phyloP scores from a whole-genome alignment of 1,140 invertebrate genomes.

The Neotoxoptera formosana region DNA sequence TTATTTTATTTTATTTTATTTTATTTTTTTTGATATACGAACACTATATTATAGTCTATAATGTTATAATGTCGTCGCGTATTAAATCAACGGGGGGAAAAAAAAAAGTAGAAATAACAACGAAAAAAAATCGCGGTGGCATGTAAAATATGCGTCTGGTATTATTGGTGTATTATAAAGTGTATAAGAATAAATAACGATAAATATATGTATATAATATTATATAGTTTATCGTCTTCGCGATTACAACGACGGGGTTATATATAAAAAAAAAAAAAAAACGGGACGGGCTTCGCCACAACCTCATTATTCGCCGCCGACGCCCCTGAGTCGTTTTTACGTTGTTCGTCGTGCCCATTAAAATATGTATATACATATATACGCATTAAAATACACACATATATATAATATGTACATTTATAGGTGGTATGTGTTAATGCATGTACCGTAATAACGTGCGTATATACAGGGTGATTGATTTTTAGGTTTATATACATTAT shows the following conservation, averaged over 20 bases:
- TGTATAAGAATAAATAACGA: slow-evolving; percentile 2
- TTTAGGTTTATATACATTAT: not conserved
- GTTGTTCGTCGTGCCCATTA: not conserved
- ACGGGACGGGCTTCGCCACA: not conserved
- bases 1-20: not conserved
- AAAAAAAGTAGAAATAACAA: not conserved
- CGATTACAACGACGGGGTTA: slow-evolving; percentile 14
- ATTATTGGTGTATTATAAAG: not conserved
- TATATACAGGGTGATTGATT: not conserved
- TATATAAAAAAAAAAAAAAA: slow-evolving; percentile 8
- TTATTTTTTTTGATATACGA: not conserved
- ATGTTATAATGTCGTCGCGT: not conserved
- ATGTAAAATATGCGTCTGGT: slow-evolving; percentile 10
- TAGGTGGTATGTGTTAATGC: not conserved
- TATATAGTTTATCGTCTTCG: not conserved
- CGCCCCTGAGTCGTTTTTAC: slow-evolving; percentile 5
- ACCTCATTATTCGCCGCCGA: not conserved
- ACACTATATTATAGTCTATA: not conserved
- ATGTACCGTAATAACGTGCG: not conserved
- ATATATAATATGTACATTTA: not conserved
- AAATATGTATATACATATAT: not conserved
- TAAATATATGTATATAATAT: not conserved
- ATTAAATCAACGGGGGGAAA: not conserved
- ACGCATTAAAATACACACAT: not conserved
- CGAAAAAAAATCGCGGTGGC: not conserved